A percentile compares a stretch with the other conserved stretches of the same genome.
phyloP scores from a whole-genome alignment of 2,888 invertebrate species.

The Urechis unicinctus region DNA sequence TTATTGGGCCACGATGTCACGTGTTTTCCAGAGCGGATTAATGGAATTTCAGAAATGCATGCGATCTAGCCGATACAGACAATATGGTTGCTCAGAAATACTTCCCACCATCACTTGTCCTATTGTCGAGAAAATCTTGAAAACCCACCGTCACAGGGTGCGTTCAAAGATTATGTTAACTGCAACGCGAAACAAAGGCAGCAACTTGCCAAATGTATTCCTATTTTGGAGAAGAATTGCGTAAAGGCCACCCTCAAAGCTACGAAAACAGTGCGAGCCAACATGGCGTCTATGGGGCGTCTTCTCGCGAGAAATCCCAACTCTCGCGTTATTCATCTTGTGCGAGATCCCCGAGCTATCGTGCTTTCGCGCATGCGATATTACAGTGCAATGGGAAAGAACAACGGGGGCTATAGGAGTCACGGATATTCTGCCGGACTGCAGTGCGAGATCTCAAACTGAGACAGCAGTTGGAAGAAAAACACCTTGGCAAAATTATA shows the following conservation, averaged over 20 bases:
- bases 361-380: neutral
- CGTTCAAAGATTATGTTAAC: neutral
- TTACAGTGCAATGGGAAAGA: neutral
- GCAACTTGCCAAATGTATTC: neutral
- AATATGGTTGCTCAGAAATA: neutral
- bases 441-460: neutral
- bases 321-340: neutral
- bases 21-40: neutral
- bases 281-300: neutral
- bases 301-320: neutral
- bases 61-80: neutral
- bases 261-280: conserved; percentile 3
- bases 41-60: neutral
- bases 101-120: neutral
- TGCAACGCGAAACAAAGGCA: neutral
- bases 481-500: conserved; percentile 1
- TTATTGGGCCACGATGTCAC: neutral
- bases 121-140: neutral
- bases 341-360: conserved; percentile 1
- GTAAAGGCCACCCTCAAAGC: neutral
- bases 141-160: neutral
- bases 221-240: neutral
- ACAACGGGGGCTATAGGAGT: neutral
- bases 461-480: neutral
- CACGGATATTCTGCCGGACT: conserved; percentile 1